phyloP scores from a whole-genome alignment of 1,140 invertebrate genomes.

The Pseudomyrmex sp. region DNA sequence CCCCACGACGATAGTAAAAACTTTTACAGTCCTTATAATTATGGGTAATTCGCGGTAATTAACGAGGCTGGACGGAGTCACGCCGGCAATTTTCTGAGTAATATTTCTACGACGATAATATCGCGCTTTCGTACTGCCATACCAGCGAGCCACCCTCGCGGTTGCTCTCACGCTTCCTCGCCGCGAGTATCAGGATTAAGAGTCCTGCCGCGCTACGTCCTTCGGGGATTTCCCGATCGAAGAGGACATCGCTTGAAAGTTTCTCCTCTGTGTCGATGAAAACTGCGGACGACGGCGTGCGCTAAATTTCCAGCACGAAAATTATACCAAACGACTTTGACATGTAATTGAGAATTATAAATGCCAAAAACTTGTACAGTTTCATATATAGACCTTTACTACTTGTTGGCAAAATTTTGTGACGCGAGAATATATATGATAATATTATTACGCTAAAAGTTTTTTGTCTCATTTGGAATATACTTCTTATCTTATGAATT shows the following conservation, averaged over 20 bases:
- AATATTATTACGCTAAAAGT: neutral
- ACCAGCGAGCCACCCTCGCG: constrained; percentile 62
- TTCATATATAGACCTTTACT: neutral
- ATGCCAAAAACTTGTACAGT: neutral
- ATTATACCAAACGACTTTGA: constrained; percentile 45
- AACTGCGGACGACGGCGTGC: constrained; percentile 28
- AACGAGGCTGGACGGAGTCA: constrained; percentile 85
- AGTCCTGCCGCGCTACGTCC: constrained; percentile 50
- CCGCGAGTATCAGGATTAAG: constrained; percentile 66
- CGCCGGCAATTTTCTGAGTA: constrained; percentile 85
- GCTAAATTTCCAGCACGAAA: constrained; percentile 24
- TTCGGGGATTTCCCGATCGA: constrained; percentile 65
- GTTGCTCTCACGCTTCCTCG: neutral
- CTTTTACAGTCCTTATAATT: constrained; percentile 86
- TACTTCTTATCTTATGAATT: neutral
- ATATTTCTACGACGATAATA: constrained; percentile 85
- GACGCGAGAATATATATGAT: neutral
- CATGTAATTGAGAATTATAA: constrained; percentile 11
- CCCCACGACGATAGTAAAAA: constrained; percentile 86
- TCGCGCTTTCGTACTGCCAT: constrained; percentile 78
- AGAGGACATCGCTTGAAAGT: constrained; percentile 29
- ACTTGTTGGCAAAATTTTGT: no score
- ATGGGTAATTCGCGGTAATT: constrained; percentile 86
- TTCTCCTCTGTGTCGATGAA: constrained; percentile 34
- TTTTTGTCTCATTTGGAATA: neutral